phyloP scores from a whole-genome alignment of 1,140 invertebrate genomes.

The Drosophila melanica region DNA sequence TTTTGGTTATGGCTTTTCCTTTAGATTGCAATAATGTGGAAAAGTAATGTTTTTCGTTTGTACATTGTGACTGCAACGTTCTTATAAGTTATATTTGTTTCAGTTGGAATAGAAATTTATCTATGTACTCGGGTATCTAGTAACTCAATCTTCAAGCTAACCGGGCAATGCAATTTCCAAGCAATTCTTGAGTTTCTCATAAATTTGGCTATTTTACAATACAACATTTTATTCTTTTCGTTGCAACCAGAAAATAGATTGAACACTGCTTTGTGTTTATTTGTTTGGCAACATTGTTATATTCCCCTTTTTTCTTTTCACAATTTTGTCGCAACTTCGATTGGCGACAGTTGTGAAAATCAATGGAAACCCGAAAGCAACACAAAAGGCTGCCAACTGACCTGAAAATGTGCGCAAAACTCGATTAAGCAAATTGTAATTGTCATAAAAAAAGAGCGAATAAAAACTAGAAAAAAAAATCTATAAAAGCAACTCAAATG shows the following conservation, averaged over 20 bases:
- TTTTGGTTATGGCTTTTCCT: too few species aligned
- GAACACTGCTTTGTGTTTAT: slow-evolving; percentile 34
- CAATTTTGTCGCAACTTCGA: slow-evolving; percentile 16
- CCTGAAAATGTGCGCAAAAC: slow-evolving; percentile 75
- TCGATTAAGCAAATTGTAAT: slow-evolving; percentile 77
- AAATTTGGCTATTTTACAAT: slow-evolving; percentile 41
- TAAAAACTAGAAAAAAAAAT: slow-evolving; percentile 7
- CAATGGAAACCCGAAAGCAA: slow-evolving; percentile 48
- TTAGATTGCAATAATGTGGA: too few species aligned
- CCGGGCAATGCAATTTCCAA: slow-evolving; percentile 5
- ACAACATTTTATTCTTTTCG: slow-evolving; percentile 13
- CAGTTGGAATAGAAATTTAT: neutral
- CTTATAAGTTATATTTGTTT: too few species aligned
- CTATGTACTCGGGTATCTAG: neutral
- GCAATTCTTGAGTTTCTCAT: slow-evolving; percentile 18
- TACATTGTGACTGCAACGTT: too few species aligned
- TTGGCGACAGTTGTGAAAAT: slow-evolving; percentile 47
- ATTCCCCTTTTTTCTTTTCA: slow-evolving; percentile 26
- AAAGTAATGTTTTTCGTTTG: too few species aligned
- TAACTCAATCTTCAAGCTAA: neutral
- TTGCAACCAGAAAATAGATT: slow-evolving; percentile 30
- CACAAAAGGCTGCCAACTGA: slow-evolving; percentile 75
- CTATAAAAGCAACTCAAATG: slow-evolving; percentile 42
- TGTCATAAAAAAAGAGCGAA: slow-evolving; percentile 34
- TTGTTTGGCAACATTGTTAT: slow-evolving; percentile 36